Conservation (phyloP, 2,888 invertebrate species). For the Spialia ferax region DNA sequence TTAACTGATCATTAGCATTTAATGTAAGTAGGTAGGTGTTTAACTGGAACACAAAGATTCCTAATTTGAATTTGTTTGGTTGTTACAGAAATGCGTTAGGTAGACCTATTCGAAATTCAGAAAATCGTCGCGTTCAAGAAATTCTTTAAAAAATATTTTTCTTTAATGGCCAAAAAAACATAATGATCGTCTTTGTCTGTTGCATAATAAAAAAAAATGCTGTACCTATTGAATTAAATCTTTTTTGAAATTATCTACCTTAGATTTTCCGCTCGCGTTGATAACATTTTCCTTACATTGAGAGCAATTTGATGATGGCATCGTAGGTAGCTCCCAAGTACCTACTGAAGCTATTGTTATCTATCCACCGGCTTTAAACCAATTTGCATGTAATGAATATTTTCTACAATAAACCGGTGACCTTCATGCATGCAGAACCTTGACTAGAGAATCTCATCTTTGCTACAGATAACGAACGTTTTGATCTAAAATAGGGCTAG, state of each 20-base stretch:
- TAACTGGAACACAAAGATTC: no score
- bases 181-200: no score
- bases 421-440: conserved; percentile 13
- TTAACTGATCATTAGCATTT: no score
- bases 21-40: no score
- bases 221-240: no score
- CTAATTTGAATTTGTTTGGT: no score
- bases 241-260: neutral
- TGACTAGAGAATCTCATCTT: neutral
- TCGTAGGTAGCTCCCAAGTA: neutral
- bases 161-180: no score
- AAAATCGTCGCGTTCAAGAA: no score
- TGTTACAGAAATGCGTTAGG: no score
- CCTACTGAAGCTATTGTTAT: conserved; percentile 7
- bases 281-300: conserved; percentile 6
- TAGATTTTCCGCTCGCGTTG: neutral
- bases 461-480: neutral
- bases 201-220: no score
- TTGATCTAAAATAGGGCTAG: neutral
- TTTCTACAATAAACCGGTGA: conserved; percentile 14
- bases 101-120: no score
- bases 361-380: neutral
- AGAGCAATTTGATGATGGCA: neutral
- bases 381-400: conserved; percentile 12
- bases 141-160: no score